Evolutionary conservation across 2,113 vertebrate species (phyloP), one percentile per base, ranked within the genome.

Genomic region (Myiozetetes cayanensis): DNA sequence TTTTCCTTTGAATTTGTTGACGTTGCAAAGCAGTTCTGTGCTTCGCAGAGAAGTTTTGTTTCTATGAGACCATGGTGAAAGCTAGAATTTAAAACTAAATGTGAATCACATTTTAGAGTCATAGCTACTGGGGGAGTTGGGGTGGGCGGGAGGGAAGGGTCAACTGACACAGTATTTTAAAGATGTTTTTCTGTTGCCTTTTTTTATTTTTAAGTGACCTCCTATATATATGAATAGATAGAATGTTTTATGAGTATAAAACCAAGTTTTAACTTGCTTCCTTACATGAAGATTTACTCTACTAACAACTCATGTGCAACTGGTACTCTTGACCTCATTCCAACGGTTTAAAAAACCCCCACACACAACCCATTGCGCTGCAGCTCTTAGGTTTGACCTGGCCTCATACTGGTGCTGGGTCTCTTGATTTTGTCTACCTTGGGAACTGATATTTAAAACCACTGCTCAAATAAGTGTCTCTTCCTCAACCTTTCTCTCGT

Each of bases 271-370:
- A 95, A 96, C 86, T 95, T 96, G 87, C 95, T 97, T 96, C 85
- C 94, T 95, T 94, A 96, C 90, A 72, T 97, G 96, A 96, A 97
- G 95, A 97, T 94, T 97, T 96, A 90, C 89, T 92, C 90, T 96
- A 93, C 95, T 96, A 86, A 94, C 95, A 96, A 96, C 97, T 97
- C 97, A 93, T 71, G 95, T 97, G 97, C 97, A 97, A 96, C 96
- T 98, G 97, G 97, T 97, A 96, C 93, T 97, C 95, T 97, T 98
- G 97, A 98, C 96, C 96, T 96, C 96, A 97, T 98, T 98, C 96
- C 97, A 79, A 88, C 7, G 59, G 37, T 95, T 93, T 95, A 73
- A 91, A 96, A 94, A 96, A 95, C 91, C 92, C 85, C 93, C 66
- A 70, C 94, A 94, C 96, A 91, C 73, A 96, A 91, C 94, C 89